These are phyloP conservation scores for Pogonomyrmex barbatus DNA, from an alignment of 1,140 invertebrate species.

Conservation along the genomic window DNA sequence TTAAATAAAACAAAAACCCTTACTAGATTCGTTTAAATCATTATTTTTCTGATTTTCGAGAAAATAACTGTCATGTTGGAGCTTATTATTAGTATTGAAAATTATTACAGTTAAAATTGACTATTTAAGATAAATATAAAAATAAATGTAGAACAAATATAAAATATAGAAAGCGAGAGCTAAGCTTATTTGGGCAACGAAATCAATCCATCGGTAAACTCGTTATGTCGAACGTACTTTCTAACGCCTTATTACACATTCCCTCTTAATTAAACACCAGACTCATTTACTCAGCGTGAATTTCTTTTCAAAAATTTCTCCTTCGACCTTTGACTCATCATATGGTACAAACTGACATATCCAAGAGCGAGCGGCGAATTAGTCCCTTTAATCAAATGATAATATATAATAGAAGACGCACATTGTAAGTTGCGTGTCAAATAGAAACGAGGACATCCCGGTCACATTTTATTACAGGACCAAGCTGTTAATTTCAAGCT, in stretches of 20 bases:
- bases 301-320: slow-evolving; percentile 63
- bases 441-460: slow-evolving; percentile 41
- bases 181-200: neutral
- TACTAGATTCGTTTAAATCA: no score
- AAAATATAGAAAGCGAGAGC: neutral
- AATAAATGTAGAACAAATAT: neutral
- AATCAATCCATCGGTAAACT: slow-evolving; percentile 40
- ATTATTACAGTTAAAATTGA: neutral
- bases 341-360: slow-evolving; percentile 30
- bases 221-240: slow-evolving; percentile 49
- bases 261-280: slow-evolving; percentile 54
- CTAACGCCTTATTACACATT: slow-evolving; percentile 39
- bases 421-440: slow-evolving; percentile 21
- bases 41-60: no score
- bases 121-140: neutral
- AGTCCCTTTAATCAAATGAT: slow-evolving; percentile 48
- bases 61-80: no score
- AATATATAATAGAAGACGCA: slow-evolving; percentile 57
- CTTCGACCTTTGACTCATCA: slow-evolving; percentile 56
- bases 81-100: neutral
- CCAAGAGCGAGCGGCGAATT: neutral
- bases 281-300: slow-evolving; percentile 31
- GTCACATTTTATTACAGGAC: neutral
- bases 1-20: no score
- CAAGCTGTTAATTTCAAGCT: neutral